Base-by-base conservation (phyloP, 2,113 vertebrate species). In the Aegithalos caudatus region DNA sequence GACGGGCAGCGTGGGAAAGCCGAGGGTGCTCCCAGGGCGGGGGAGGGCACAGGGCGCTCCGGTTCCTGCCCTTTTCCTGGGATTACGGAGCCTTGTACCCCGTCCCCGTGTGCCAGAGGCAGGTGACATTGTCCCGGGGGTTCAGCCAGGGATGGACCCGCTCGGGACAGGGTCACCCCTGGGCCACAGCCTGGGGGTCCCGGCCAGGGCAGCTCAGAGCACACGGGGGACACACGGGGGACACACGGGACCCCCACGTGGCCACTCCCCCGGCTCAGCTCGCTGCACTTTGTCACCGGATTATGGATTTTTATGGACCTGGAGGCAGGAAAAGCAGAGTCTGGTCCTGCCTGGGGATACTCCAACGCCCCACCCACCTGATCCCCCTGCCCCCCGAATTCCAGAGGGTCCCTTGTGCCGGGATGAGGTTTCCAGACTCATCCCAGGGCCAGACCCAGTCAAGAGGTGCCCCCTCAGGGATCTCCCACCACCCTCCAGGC, bases 311-410 rank as follows among this genome's bases (percentile, higher is more conserved):
- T 51, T n/a, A 72, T 0, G 15, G 57, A 66, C 1, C 20, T 2
- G 2, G 14, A n/a, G 23, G 45, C 45, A 45, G 72, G 35, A 53
- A 48, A 48, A 89, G 57, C 66, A 67, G 56, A 44, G n/a, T 27
- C 45, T 48, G 72, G 3, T 19, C 28, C 69, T 9, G 14, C 4
- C 62, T 0, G 8, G 58, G 47, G 53, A 35, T 4, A 21, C 47
- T 61, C 44, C 61, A 9, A 1, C 1, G 2, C 9, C 25, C 16
- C 25, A 1, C 4, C 2, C 57, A 23, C 22, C 29, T 2, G 0
- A 4, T 14, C 24, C 24, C 16, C 12, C 15, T 2, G 28, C 18
- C 6, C 33, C 24, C 23, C 4, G 1, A 2, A 0, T 58, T 64
- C 70, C 2, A 1, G 29, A 38, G 70, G 37, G 24, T 42, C 37